These are phyloP conservation scores for Thera obeliscata DNA, from an alignment of 2,888 invertebrate species.

Conservation along the genomic window DNA sequence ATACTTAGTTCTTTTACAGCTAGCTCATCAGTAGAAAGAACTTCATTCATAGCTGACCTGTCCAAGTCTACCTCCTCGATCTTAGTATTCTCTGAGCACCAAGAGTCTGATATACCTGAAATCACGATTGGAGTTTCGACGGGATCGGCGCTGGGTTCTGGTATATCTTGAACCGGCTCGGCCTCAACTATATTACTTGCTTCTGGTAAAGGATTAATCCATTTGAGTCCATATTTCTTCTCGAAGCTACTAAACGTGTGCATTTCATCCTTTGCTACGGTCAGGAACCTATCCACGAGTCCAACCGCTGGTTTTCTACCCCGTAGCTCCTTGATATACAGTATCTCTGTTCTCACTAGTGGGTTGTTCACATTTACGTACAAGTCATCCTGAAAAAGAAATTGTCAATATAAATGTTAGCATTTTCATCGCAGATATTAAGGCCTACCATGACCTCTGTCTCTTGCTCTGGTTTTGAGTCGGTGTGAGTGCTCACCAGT, in stretches of 20 bases:
- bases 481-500: too few relatives aligned
- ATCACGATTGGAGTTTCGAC: conserved; percentile 75
- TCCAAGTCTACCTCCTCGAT: conserved; percentile 88
- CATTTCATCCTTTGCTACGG: conserved; percentile 5
- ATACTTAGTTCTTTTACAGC: conserved; percentile 88
- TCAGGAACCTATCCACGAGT: conserved; percentile 6
- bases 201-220: conserved; percentile 82
- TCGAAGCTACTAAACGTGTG: conserved; percentile 24
- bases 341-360: conserved; percentile 9
- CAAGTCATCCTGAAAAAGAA: conserved; percentile 20
- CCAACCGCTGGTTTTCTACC: neutral
- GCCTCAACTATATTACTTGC: conserved; percentile 82
- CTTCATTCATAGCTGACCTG: conserved; percentile 57
- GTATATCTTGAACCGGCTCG: conserved; percentile 57
- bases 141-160: conserved; percentile 30
- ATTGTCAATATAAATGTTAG: neutral
- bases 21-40: conserved; percentile 62
- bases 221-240: conserved; percentile 25
- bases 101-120: conserved; percentile 87
- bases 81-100: conserved; percentile 92
- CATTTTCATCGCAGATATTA: too few relatives aligned
- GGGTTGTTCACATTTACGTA: conserved; percentile 15
- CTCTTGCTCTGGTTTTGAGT: too few relatives aligned
- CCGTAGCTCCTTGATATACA: neutral
- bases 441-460: too few relatives aligned